Conservation (phyloP, 1,140 invertebrate species). For the Drosophila gunungcola region DNA sequence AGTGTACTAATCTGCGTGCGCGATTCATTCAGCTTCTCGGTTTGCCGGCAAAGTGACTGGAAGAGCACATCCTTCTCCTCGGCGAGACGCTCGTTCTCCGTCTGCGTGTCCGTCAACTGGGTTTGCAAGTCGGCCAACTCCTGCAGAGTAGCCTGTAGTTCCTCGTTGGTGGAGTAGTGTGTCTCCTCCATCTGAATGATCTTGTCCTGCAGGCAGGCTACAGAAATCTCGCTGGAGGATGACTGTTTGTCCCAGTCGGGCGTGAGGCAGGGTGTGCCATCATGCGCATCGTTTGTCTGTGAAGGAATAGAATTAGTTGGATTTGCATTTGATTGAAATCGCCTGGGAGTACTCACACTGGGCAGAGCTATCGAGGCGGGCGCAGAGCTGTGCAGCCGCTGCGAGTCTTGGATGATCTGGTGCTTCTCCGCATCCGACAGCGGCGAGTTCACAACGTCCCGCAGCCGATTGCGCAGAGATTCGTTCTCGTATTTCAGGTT, state of each 20-base stretch:
- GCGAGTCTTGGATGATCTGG: slow-evolving; percentile 89
- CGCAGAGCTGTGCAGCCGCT: slow-evolving; percentile 88
- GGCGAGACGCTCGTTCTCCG: slow-evolving; percentile 93
- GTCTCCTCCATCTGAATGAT: slow-evolving; percentile 91
- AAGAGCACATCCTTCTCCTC: slow-evolving; percentile 95
- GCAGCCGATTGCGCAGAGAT: slow-evolving; percentile 89
- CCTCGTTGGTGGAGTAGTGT: slow-evolving; percentile 94
- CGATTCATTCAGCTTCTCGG: slow-evolving; percentile 94
- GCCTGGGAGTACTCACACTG: slow-evolving; percentile 81
- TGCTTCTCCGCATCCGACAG: slow-evolving; percentile 93
- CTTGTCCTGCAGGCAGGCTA: slow-evolving; percentile 96
- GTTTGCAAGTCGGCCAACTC: slow-evolving; percentile 95
- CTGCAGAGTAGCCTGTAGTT: slow-evolving; percentile 96
- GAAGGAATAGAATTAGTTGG: background rate
- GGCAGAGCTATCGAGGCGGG: slow-evolving; percentile 88
- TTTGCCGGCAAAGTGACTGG: slow-evolving; percentile 96
- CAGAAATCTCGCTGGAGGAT: slow-evolving; percentile 94
- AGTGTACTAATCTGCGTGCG: slow-evolving; percentile 89
- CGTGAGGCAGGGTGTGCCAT: slow-evolving; percentile 87
- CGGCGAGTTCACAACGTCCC: slow-evolving; percentile 91
- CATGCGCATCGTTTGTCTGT: slow-evolving; percentile 60
- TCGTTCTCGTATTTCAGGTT: slow-evolving; percentile 90
- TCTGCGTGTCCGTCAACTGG: slow-evolving; percentile 93
- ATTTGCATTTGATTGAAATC: slow-evolving; percentile 26
- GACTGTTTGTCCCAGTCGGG: slow-evolving; percentile 96